Conservation (phyloP, 2,888 invertebrate species). For the Yponomeuta cagnagella region DNA sequence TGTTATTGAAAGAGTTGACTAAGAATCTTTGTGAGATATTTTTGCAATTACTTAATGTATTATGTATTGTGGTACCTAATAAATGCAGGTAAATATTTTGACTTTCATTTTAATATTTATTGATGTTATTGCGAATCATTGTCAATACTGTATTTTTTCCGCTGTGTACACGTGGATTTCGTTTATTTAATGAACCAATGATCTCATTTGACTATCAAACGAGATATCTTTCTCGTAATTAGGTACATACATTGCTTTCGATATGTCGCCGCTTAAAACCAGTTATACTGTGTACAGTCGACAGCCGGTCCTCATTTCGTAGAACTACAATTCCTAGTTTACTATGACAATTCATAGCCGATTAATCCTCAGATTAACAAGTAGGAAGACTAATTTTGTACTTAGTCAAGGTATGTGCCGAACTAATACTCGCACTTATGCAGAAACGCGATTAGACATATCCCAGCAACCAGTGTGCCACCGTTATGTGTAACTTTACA, state of each 20-base stretch:
- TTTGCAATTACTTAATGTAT: background rate
- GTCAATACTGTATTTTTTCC: too few species aligned
- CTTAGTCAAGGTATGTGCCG: too few species aligned
- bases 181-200: background rate
- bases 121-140: too few species aligned
- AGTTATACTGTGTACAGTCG: background rate
- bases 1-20: background rate
- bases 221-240: background rate
- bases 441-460: too few species aligned
- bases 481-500: too few species aligned
- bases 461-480: too few species aligned
- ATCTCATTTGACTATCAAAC: slow-evolving; percentile 9
- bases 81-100: background rate
- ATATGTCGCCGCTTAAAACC: background rate
- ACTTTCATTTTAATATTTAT: background rate
- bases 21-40: background rate
- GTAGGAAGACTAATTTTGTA: too few species aligned
- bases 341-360: background rate
- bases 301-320: too few species aligned
- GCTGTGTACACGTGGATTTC: too few species aligned
- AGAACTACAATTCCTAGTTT: background rate
- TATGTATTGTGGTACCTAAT: background rate
- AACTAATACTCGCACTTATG: too few species aligned
- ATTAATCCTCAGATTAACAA: too few species aligned
- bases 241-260: slow-evolving; percentile 1